Evolutionary conservation across 2,113 vertebrate genomes (phyloP), one percentile per base, ranked within the genome.

Genomic region (Notarius lentiginosus): DNA sequence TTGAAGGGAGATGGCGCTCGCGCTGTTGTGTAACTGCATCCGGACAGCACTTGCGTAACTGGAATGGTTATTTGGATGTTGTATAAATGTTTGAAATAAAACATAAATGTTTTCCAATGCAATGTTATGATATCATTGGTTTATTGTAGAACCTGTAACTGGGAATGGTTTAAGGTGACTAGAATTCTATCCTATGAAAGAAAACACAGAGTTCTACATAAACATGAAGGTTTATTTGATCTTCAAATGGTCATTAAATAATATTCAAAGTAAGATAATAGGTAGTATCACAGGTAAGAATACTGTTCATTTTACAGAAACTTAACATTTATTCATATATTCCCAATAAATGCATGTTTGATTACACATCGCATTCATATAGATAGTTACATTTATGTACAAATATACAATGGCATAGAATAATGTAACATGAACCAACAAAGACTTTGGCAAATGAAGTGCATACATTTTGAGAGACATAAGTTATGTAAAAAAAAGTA

Each of bases 211-310:
- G n/a, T 53, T 15, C 20, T 66, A 73, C 56, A 34, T 83, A 83
- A 83, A 77, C 80, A 83, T 77, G 60, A 80, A 56, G 20, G 70
- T 87, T 87, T 83, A 87, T 87, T 87, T 77, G 60, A 34, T 82
- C 83, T 86, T 94, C 90, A 93, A 91, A 94, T 83, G 84, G 92
- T 93, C 91, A 93, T 94, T 94, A 94, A 95, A 94, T 95, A 94
- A 93, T 91, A 91, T 91, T 86, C 90, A 93, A 92, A 94, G 90
- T 91, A 92, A 91, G 85, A 93, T 84, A 92, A 90, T 93, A 94
- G 93, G 94, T 95, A 95, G 94, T 92, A 93, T 95, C 95, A 94
- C 94, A 94, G 94, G 92, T 94, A 94, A 90, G 92, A 95, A 94
- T 93, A 95, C 93, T 93, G 92, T 93, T 89, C 91, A 93, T 92